These are phyloP conservation scores for Bucorvus abyssinicus DNA, from an alignment of 2,797 vertebrate genomes.

Conservation along the genomic window DNA sequence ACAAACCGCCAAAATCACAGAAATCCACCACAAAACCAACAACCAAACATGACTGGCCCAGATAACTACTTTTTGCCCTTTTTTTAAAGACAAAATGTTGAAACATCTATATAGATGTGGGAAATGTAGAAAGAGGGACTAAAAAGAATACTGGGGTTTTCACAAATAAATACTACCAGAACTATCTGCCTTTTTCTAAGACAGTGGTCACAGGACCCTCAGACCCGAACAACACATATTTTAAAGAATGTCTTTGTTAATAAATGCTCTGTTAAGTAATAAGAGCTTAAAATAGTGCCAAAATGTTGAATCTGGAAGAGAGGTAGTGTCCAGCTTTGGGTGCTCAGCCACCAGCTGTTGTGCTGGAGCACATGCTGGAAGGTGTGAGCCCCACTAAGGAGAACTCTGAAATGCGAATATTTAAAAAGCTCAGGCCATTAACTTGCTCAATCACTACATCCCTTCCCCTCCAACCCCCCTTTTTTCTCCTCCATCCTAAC, in stretches of 20 bases:
- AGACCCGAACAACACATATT: not conserved
- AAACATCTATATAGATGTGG: not conserved
- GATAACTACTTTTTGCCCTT: not conserved
- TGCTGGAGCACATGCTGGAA: not conserved
- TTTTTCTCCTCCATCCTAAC: not conserved
- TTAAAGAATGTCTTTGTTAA: not conserved
- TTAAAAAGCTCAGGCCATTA: not conserved
- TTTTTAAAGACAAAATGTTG: not conserved
- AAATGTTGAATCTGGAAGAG: not conserved
- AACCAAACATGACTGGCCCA: not conserved
- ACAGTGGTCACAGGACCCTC: not conserved
- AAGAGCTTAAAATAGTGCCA: not conserved
- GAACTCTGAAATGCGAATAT: not conserved
- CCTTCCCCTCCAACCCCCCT: not conserved
- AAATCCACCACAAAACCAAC: not conserved
- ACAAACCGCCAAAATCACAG: not conserved
- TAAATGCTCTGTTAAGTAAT: not conserved
- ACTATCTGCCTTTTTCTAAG: not conserved
- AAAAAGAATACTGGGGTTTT: not conserved
- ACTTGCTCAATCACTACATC: not conserved
- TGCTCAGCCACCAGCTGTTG: not conserved
- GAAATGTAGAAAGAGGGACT: not conserved
- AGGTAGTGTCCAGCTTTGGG: rapidly evolving
- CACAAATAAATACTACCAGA: not conserved
- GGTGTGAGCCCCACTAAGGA: not conserved